Base-by-base conservation (phyloP, 2,113 vertebrate species). In the Takifugu flavidus region DNA sequence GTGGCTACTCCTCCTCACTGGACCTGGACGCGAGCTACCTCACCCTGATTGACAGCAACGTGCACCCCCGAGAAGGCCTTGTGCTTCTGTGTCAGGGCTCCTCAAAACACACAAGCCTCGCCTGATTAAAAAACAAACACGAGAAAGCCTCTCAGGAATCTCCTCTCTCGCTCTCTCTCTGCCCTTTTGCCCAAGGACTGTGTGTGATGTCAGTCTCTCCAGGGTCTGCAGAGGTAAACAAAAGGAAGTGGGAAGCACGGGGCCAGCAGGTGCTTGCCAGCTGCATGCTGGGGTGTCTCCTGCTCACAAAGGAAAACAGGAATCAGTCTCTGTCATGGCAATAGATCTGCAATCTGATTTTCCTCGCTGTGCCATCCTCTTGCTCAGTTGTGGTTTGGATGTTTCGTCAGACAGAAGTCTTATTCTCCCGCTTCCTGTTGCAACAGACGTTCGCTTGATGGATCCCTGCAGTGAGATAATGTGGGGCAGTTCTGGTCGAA, bases 201-300 rank as follows among this genome's bases (percentile, higher is more conserved):
- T 65, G 69, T 58, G 67, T 87, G 80, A 85, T 88, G 87, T 84
- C 86, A 84, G 78, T 79, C 78, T 79, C 78, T 87, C 85, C 80
- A 71, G 46, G 76, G 78, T 63, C 79, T 82, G 70, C 51, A 43
- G 74, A 78, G 74, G 82, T 86, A 88, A 86, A 84, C 82, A 88
- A 72, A 82, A 79, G 83, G 82, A 88, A 82, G 45, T 70, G 78
- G 78, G 53, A 83, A 86, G 78, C 82, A 80, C 44, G 63, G 73
- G 75, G 59, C 34, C 70, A 59, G 84, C 86, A 90, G 85, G 80
- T 89, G 85, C 81, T 62, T 54, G 75, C 86, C 86, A 86, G 82
- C 83, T 77, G 82, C 20, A 20, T 20, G 20, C 80, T 77, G 65
- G 74, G 67, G 65, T 77, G 69, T 82, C 80, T 63, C 39, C 60